Conservation (phyloP, 64 coral and sea anemone genomes). For the Pocillopora damicornis region DNA sequence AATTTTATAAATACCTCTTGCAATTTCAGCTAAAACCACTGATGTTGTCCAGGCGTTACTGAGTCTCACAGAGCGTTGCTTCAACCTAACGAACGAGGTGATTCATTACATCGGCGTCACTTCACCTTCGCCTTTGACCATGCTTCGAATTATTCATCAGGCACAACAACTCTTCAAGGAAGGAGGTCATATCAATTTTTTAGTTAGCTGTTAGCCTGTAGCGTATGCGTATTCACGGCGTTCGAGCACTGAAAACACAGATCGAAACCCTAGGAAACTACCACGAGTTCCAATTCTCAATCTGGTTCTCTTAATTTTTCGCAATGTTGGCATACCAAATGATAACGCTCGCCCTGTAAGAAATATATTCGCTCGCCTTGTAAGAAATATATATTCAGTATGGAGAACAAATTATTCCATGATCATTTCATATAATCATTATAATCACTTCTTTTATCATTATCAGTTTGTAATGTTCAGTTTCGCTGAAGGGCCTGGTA, state of each 20-base stretch:
- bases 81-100: background rate
- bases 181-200: conserved; percentile 27
- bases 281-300: too few species aligned
- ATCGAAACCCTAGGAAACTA: too few species aligned
- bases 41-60: conserved; percentile 31
- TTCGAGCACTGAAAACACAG: background rate
- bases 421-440: too few species aligned
- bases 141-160: conserved; percentile 59
- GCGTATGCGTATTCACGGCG: background rate
- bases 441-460: too few species aligned
- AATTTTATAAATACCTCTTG: background rate
- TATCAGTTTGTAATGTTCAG: too few species aligned
- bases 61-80: conserved; percentile 41
- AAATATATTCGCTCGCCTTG: too few species aligned
- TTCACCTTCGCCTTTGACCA: conserved; percentile 49
- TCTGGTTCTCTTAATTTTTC: too few species aligned
- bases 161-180: conserved; percentile 25
- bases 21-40: conserved; percentile 33
- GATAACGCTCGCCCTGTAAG: too few species aligned
- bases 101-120: conserved; percentile 15
- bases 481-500: too few species aligned
- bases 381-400: too few species aligned
- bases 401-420: too few species aligned
- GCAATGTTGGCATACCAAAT: too few species aligned
- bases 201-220: background rate